phyloP scores from a whole-genome alignment of 2,888 invertebrate genomes.

The Zeuzera pyrina region DNA sequence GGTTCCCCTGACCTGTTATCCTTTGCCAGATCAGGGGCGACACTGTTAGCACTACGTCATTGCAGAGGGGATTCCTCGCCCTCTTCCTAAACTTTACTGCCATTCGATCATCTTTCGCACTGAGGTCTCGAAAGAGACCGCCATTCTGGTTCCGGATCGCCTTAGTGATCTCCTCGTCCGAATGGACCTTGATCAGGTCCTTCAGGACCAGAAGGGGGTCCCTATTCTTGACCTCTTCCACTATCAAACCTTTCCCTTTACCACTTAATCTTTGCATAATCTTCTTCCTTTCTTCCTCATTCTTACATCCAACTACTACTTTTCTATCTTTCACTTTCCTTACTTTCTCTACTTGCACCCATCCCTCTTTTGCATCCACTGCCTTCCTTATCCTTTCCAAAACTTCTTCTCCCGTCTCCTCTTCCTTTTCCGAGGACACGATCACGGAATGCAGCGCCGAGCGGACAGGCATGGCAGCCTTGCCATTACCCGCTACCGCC shows the following conservation, averaged over 20 bases:
- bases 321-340: conserved; percentile 2
- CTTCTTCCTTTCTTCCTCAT: background rate
- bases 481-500: background rate
- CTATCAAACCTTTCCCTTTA: too few species aligned
- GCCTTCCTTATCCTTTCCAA: background rate
- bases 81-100: background rate
- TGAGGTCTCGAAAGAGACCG: background rate
- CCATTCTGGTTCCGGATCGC: background rate
- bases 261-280: background rate
- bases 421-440: background rate
- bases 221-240: conserved; percentile 2
- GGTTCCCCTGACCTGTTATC: too few species aligned
- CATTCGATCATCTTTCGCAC: background rate
- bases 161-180: background rate
- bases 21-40: background rate
- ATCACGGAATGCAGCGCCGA: conserved; percentile 1
- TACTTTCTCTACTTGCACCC: background rate
- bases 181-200: background rate
- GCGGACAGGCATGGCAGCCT: background rate
- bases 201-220: conserved; percentile 2
- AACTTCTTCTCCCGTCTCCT: conserved; percentile 1
- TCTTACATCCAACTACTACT: background rate
- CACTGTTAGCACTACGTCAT: background rate
- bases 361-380: conserved; percentile 2
- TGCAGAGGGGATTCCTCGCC: background rate